These are phyloP conservation scores for Falco cherrug DNA, from an alignment of 2,797 vertebrate species.

Conservation along the genomic window DNA sequence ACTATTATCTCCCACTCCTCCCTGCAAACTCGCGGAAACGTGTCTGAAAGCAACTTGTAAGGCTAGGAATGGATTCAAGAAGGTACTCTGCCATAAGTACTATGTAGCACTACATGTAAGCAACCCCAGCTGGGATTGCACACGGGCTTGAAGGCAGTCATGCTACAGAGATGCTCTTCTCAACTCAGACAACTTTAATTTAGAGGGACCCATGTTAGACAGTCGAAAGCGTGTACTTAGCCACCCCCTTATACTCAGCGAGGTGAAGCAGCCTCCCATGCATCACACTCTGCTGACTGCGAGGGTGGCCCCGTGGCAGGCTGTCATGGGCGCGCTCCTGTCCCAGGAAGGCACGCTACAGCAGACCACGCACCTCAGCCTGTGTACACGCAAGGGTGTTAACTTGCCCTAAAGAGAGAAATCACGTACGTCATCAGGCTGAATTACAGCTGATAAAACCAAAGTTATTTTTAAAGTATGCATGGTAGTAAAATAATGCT, in stretches of 20 bases:
- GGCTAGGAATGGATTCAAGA: background rate
- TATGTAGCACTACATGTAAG: background rate
- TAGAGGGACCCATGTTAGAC: background rate
- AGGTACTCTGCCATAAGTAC: fast-evolving
- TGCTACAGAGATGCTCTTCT: background rate
- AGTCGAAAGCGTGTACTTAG: fast-evolving
- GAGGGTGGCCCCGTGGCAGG: fast-evolving
- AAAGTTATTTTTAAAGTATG: fast-evolving
- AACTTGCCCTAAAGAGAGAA: background rate
- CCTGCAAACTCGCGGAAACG: background rate
- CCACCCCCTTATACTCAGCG: fast-evolving
- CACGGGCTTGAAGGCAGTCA: background rate
- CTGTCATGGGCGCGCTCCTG: fast-evolving
- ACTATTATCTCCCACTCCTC: background rate
- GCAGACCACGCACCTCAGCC: fast-evolving
- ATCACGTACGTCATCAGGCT: background rate
- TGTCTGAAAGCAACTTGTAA: background rate
- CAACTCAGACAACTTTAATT: background rate
- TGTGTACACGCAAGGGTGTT: fast-evolving
- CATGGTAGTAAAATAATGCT: background rate
- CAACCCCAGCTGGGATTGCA: background rate
- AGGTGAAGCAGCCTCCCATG: fast-evolving
- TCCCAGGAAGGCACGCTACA: fast-evolving
- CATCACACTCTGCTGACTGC: fast-evolving
- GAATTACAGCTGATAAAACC: background rate